Conservation (phyloP, 2,888 invertebrate genomes). For the Arge pagana region DNA sequence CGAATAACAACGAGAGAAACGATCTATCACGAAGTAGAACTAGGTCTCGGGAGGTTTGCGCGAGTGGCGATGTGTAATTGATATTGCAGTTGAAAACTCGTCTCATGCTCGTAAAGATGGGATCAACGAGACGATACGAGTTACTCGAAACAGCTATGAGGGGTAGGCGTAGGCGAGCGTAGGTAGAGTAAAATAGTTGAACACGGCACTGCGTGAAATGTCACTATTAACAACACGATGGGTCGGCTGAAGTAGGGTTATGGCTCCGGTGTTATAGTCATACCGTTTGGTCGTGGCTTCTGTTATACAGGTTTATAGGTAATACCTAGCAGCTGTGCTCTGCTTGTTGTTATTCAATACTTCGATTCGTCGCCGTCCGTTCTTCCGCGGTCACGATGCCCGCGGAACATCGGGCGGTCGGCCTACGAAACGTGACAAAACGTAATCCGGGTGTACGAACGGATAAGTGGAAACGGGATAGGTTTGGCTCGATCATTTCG, state of each 20-base stretch:
- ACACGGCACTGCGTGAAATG: neutral
- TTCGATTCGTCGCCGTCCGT: conserved; percentile 15
- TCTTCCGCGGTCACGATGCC: neutral
- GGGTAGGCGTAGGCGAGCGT: too few relatives aligned
- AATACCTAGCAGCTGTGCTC: conserved; percentile 9
- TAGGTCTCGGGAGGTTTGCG: too few relatives aligned
- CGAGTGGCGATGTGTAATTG: too few relatives aligned
- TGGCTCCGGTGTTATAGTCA: neutral
- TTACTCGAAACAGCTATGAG: too few relatives aligned
- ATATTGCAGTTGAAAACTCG: too few relatives aligned
- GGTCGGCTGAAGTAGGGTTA: neutral
- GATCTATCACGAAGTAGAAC: too few relatives aligned
- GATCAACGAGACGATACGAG: too few relatives aligned
- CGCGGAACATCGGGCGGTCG: too few relatives aligned
- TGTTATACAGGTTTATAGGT: conserved; percentile 3
- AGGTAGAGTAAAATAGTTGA: neutral
- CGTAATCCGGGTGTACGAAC: neutral
- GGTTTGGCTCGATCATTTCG: neutral
- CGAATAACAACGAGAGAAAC: too few relatives aligned
- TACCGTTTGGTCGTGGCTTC: neutral
- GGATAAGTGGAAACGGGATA: too few relatives aligned
- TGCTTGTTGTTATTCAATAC: conserved; percentile 13
- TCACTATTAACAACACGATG: conserved; percentile 6
- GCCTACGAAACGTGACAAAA: neutral
- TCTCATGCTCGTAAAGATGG: too few relatives aligned